Base-by-base conservation (phyloP, 2,888 invertebrate species). In the Cantharis lateralis region DNA sequence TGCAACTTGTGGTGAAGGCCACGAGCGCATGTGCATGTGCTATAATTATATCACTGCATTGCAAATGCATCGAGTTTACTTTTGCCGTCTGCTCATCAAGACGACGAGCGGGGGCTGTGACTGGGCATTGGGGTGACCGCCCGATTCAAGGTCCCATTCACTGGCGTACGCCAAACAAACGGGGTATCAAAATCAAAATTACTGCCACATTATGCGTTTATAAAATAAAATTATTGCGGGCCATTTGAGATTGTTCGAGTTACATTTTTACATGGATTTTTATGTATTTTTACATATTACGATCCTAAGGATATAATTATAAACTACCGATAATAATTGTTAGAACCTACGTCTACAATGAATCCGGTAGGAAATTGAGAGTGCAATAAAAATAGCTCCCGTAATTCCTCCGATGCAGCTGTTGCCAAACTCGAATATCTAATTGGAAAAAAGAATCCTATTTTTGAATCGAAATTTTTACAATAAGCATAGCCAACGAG, bases 31-130 rank as follows among this genome's bases (percentile, higher is more conserved):
- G 81, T 81, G 80, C 80, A 80, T 77, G 80, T 80, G 83, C 83
- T 85, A 85, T 86, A 86, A 86, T 86, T 86, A 86, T 86, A 86
- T 86, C 86, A 86, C 84, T 85, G 84, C 82, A 82, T 78, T 72
- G 78, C 76, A 76, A 80, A 78, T 79, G 81, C 81, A 78, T 68
- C 76, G 79, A 77, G 79, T 75, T 48, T 48, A 48, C 15, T 15
- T 15, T 26, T 72, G 75, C 76, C 75, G 79, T 77, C 79, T 79
- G 72, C 72, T 75, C 71, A 72, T 64, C 76, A 77, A 75, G 80
- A 75, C 74, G 73, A 73, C 74, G 73, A 71, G 78, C 73, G 79
- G 80, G 76, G 76, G 79, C 70, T 79, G 73, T 71, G 78, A 77
- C 72, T 79, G 73, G 75, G 76, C 74, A 74, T 78, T 80, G 83